Evolutionary conservation across 2,797 vertebrate genomes (phyloP), one percentile per base, ranked within the genome.

Genomic region (Karalla daura): DNA sequence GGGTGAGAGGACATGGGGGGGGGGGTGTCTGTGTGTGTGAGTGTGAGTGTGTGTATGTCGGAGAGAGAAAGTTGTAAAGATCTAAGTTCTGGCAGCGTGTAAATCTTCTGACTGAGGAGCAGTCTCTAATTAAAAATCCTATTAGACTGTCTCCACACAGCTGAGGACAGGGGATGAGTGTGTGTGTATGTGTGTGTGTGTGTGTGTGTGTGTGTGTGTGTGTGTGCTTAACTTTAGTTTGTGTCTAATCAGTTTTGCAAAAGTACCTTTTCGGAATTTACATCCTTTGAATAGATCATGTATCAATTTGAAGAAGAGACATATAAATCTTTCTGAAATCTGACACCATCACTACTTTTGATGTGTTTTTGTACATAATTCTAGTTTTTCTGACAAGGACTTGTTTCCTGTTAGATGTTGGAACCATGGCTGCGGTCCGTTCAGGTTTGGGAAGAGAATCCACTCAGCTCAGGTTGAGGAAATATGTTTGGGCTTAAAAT

Each of bases 81-180:
- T 20, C 43, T 44, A 23, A 25, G 41, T 52, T 25, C 17, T 18
- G 18, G 30, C 36, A 43, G 11, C 41, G 32, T 63, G 30, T 60
- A 32, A 30, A 24, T 50, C 41, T 32, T 47, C 41, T 41, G 53
- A 52, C 18, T 52, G 23, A 18, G 27, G 27, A 49, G 66, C 32
- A 35, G 33, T 36, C 18, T 59, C 17, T 43, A 69, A 59, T 53
- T 43, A 43, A 63, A 75, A 53, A 23, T 8, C 21, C 44, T 20
- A 18, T 68, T 40, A 39, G 20, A 56, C 21, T 40, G 33, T 63
- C 45, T 54, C 33, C 47, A 44, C 28, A 52, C 25, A 41, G n/a
- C 14, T 35, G 39, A 45, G 27, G 24, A 25, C 14, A 28, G 27
- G 12, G 23, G 18, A 4, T 30, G 18, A 36, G 46, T 23, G 33